Percentiles rank a stretch among this genome's conserved stretches.
Evolutionary conservation across 2,888 invertebrate genomes (phyloP).

Genomic region (Sinohyriopsis cumingii): DNA sequence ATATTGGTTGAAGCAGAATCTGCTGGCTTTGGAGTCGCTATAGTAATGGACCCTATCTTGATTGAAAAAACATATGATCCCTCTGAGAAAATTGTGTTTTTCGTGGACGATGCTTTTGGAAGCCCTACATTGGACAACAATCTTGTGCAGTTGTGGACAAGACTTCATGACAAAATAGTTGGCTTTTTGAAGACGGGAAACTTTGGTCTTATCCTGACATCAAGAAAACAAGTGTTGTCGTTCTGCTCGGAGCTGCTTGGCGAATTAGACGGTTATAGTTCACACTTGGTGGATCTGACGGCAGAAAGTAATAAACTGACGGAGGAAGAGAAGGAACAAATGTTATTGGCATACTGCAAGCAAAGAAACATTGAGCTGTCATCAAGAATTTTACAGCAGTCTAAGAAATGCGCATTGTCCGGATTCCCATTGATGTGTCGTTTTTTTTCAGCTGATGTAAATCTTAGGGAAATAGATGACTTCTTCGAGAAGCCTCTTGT

Average conservation of each 20-base stretch:
- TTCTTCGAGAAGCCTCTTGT: conserved; percentile 21
- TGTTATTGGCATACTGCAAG: conserved; percentile 11
- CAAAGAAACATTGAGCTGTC: neutral
- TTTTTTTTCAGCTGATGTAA: conserved; percentile 14
- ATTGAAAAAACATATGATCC: conserved; percentile 22
- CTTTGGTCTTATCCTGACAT: conserved; percentile 21
- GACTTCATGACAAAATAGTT: conserved; percentile 21
- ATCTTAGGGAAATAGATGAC: conserved; percentile 10
- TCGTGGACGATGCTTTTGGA: conserved; percentile 36
- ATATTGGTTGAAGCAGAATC: conserved; percentile 7
- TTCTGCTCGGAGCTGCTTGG: conserved; percentile 1
- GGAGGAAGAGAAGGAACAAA: conserved; percentile 14
- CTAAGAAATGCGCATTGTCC: neutral
- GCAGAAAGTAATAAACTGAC: conserved; percentile 8
- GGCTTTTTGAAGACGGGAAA: conserved; percentile 13
- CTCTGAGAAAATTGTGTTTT: conserved; percentile 14
- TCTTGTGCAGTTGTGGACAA: conserved; percentile 21
- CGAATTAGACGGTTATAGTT: conserved; percentile 1
- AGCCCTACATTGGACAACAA: conserved; percentile 22
- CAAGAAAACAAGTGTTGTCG: conserved; percentile 22
- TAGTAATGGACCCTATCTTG: conserved; percentile 17
- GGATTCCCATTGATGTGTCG: conserved; percentile 31
- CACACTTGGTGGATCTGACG: conserved; percentile 17
- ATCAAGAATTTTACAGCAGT: conserved; percentile 1
- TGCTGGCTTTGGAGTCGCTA: conserved; percentile 12